Evolutionary conservation across 2,888 invertebrate genomes (phyloP).

Genomic region (Adelphocoris suturalis): DNA sequence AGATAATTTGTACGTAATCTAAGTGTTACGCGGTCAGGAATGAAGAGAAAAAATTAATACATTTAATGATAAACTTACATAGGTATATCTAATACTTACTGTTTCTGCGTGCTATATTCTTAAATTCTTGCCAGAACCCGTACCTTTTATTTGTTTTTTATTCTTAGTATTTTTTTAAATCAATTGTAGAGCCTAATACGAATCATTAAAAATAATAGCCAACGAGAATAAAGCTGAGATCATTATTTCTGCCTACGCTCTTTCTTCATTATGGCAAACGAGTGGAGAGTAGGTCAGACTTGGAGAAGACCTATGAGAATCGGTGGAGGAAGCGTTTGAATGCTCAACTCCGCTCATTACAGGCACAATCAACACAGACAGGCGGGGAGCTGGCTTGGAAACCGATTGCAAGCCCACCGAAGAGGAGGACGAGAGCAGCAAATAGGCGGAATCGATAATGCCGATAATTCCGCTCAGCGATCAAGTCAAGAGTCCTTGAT

Average conservation of each 20-base stretch:
- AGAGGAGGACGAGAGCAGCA: neutral
- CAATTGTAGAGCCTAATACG: too few species aligned
- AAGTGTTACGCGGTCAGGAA: too few species aligned
- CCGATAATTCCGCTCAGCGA: neutral
- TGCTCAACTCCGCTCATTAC: neutral
- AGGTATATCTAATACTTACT: too few species aligned
- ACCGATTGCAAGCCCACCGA: too few species aligned
- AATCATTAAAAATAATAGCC: neutral
- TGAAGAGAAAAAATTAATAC: too few species aligned
- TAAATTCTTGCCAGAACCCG: too few species aligned
- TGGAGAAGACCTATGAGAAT: neutral
- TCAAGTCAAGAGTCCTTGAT: neutral
- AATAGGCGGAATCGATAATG: neutral
- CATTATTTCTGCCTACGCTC: neutral
- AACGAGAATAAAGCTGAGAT: neutral
- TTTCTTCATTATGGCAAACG: neutral
- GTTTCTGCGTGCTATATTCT: too few species aligned
- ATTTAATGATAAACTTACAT: too few species aligned
- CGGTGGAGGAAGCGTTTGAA: neutral
- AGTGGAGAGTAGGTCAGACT: neutral
- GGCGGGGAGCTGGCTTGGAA: too few species aligned
- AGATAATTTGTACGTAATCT: too few species aligned
- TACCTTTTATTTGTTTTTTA: too few species aligned
- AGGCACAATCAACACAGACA: neutral
- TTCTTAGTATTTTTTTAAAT: too few species aligned